Conservation (phyloP, 2,797 vertebrate species). For the Epinephelus coioides region DNA sequence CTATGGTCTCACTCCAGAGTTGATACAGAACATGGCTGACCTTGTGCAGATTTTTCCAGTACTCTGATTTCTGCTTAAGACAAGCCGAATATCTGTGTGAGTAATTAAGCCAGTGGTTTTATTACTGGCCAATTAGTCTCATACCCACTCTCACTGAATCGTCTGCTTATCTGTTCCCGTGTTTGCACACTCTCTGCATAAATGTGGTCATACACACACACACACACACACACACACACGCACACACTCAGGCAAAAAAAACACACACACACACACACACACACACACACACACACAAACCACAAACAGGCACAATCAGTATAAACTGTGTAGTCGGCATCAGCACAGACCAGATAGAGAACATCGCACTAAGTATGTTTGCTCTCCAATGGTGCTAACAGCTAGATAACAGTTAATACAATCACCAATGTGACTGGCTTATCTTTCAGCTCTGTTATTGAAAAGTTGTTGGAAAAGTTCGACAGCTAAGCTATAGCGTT, state of each 20-base stretch:
- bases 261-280: constrained; percentile 33
- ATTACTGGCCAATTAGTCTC: constrained; percentile 76
- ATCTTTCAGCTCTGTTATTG: constrained; percentile 67
- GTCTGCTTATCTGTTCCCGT: constrained; percentile 72
- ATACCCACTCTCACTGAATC: constrained; percentile 60
- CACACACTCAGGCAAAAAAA: not conserved
- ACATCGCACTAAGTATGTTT: constrained; percentile 76
- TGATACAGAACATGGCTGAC: constrained; percentile 51
- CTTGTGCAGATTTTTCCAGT: constrained; percentile 64
- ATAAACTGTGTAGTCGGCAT: constrained; percentile 66
- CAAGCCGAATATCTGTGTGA: constrained; percentile 61
- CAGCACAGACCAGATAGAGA: constrained; percentile 70
- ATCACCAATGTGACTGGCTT: constrained; percentile 62
- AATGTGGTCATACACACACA: constrained; percentile 42
- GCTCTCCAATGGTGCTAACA: constrained; percentile 63
- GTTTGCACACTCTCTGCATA: constrained; percentile 75
- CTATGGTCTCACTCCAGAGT: constrained; percentile 2
- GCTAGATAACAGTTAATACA: constrained; percentile 77
- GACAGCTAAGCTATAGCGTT: constrained; percentile 28
- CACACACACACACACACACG: constrained; percentile 24
- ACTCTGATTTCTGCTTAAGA: constrained; percentile 58
- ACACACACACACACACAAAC: constrained; percentile 15
- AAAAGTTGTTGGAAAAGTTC: constrained; percentile 74
- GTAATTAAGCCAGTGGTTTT: constrained; percentile 75
- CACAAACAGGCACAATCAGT: constrained; percentile 44